phyloP scores from a whole-genome alignment of 2,888 invertebrate species.

The Tinea trinotella region DNA sequence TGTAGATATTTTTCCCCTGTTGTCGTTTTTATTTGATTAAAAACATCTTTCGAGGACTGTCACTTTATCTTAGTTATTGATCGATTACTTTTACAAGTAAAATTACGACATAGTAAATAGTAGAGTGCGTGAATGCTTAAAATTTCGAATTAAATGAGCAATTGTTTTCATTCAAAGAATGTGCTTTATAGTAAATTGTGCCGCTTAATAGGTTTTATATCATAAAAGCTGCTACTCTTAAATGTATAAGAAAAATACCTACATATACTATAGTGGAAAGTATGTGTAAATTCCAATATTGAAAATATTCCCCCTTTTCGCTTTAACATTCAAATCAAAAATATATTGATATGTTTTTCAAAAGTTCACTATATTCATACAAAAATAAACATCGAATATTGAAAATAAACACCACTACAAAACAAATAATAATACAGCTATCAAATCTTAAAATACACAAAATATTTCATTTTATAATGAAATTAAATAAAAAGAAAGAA shows the following conservation, averaged over 20 bases:
- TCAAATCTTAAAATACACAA: neutral
- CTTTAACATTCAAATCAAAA: neutral
- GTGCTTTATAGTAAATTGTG: neutral
- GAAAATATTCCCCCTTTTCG: too few species aligned
- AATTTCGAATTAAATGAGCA: neutral
- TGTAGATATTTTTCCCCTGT: too few species aligned
- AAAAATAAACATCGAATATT: neutral
- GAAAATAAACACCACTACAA: neutral
- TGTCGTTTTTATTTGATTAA: too few species aligned
- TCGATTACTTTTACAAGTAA: too few species aligned
- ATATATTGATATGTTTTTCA: neutral
- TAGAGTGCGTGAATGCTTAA: neutral
- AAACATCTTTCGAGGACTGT: too few species aligned
- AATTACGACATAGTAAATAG: too few species aligned
- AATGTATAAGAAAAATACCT: too few species aligned
- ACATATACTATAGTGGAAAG: neutral
- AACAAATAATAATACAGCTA: neutral
- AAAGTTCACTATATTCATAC: too few species aligned
- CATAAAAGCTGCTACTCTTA: slow-evolving; percentile 7
- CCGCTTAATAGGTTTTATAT: neutral
- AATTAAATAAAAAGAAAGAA: neutral
- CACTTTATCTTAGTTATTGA: too few species aligned
- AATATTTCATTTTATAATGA: neutral
- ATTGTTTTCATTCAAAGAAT: neutral
- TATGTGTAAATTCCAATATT: neutral